Percentiles rank a stretch among this genome's conserved stretches.
Evolutionary conservation across 2,888 invertebrate species (phyloP).

Genomic region (Torymus texanus): DNA sequence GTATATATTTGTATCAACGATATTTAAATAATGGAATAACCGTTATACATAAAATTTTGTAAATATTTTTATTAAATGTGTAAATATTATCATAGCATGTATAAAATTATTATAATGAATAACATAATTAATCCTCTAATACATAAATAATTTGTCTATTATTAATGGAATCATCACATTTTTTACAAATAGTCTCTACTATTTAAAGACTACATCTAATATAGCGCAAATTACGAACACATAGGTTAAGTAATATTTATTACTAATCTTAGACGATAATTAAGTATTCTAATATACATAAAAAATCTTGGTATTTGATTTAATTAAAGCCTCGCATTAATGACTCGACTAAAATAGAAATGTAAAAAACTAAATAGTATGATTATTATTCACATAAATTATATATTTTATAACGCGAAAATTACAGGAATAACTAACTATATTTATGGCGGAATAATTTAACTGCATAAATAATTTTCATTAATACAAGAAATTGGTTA

Average conservation of each 20-base stretch:
- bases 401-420: neutral
- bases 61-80: too few relatives aligned
- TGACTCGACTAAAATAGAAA: neutral
- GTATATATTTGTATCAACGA: too few relatives aligned
- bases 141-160: neutral
- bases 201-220: too few relatives aligned
- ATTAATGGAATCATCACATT: neutral
- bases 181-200: too few relatives aligned
- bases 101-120: too few relatives aligned
- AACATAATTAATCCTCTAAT: neutral
- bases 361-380: constrained; percentile 6
- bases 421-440: neutral
- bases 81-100: too few relatives aligned
- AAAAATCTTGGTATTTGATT: constrained; percentile 19
- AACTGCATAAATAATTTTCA: constrained; percentile 30
- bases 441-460: constrained; percentile 28
- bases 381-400: neutral
- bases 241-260: too few relatives aligned
- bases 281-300: neutral
- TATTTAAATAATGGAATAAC: too few relatives aligned
- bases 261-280: too few relatives aligned
- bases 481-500: neutral
- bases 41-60: too few relatives aligned
- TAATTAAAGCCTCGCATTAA: constrained; percentile 20
- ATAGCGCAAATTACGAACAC: too few relatives aligned